Evolutionary conservation across 1,140 invertebrate species (phyloP).

Genomic region (Acromyrmex heyeri): DNA sequence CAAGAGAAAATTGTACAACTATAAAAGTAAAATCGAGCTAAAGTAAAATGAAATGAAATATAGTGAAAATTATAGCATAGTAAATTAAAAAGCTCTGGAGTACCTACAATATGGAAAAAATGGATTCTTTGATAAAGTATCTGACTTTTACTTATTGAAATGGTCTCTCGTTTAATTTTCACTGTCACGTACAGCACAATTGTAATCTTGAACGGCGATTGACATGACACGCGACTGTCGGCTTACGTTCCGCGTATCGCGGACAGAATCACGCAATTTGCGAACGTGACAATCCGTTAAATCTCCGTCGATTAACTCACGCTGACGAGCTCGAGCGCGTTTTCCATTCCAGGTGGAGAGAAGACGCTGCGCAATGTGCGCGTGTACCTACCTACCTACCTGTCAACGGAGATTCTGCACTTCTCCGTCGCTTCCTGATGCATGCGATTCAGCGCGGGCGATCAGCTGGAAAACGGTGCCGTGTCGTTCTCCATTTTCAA

Average conservation of each 20-base stretch:
- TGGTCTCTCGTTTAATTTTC: neutral
- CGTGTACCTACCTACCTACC: slow-evolving; percentile 28
- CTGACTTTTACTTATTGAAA: neutral
- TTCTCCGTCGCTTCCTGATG: neutral
- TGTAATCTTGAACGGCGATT: neutral
- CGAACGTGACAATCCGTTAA: slow-evolving; percentile 34
- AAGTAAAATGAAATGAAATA: no score
- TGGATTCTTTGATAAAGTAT: neutral
- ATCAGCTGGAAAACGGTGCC: slow-evolving; percentile 32
- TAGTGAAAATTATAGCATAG: no score
- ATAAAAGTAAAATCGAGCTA: no score
- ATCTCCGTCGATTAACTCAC: neutral
- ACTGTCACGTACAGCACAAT: neutral
- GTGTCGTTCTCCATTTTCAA: slow-evolving; percentile 48
- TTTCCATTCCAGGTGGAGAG: neutral
- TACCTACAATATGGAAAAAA: neutral
- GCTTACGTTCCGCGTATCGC: neutral
- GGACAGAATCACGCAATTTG: neutral
- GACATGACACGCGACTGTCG: neutral
- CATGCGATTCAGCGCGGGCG: neutral
- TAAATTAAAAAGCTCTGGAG: no score
- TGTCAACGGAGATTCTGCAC: neutral
- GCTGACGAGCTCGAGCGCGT: slow-evolving; percentile 17
- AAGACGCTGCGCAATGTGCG: neutral
- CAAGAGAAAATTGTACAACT: no score